Conservation (phyloP, 2,888 invertebrate species). For the Halictus quadricinctus region DNA sequence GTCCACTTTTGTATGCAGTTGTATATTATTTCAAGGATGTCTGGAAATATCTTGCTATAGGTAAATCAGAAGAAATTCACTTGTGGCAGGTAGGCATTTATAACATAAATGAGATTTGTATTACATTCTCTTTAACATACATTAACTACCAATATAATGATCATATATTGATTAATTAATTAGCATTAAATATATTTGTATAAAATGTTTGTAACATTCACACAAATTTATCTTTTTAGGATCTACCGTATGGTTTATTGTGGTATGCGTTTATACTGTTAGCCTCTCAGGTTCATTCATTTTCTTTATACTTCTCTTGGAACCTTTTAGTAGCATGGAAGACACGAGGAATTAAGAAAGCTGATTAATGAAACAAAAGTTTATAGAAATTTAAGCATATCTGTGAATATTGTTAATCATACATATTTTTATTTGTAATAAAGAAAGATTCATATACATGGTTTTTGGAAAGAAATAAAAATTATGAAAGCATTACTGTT, state of each 20-base stretch:
- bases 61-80: slow-evolving; percentile 87
- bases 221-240: slow-evolving; percentile 84
- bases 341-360: slow-evolving; percentile 88
- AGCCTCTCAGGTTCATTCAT: slow-evolving; percentile 94
- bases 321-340: slow-evolving; percentile 93
- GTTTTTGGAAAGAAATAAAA: slow-evolving; percentile 29
- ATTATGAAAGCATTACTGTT: slow-evolving; percentile 23
- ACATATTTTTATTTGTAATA: slow-evolving; percentile 42
- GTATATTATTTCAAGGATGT: slow-evolving; percentile 93
- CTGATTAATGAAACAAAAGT: slow-evolving; percentile 83
- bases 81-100: slow-evolving; percentile 89
- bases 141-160: neutral
- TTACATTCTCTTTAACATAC: neutral
- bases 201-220: slow-evolving; percentile 9
- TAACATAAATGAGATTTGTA: neutral
- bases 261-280: slow-evolving; percentile 96
- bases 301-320: slow-evolving; percentile 93
- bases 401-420: slow-evolving; percentile 48
- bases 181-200: neutral
- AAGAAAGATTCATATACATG: slow-evolving; percentile 24
- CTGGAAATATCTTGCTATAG: slow-evolving; percentile 89
- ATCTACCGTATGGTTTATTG: slow-evolving; percentile 94
- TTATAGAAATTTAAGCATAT: slow-evolving; percentile 44
- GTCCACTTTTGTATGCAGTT: slow-evolving; percentile 92
- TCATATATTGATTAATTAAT: neutral